These are phyloP conservation scores for Rhabdornis inornatus DNA, from an alignment of 2,113 vertebrate species.

Conservation along the genomic window DNA sequence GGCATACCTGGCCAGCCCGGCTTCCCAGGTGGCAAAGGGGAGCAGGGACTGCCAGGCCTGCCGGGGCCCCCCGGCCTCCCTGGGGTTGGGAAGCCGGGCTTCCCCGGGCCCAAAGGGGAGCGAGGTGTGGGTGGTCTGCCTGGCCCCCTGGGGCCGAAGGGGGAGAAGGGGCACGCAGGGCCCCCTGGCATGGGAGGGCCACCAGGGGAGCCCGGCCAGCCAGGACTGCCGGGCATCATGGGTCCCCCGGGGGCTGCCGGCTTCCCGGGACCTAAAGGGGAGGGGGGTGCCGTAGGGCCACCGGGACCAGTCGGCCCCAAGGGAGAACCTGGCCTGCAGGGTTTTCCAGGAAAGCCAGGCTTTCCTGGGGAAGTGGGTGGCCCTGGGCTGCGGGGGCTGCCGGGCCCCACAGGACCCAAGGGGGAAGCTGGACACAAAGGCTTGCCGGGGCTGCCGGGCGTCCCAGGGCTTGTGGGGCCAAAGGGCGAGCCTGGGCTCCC, in stretches of 20 bases:
- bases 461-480: slow-evolving; percentile 77
- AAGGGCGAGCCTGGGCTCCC: slow-evolving; percentile 84
- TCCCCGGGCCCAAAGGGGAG: slow-evolving; percentile 88
- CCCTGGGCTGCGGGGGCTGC: slow-evolving; percentile 84
- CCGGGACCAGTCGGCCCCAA: slow-evolving; percentile 83
- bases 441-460: slow-evolving; percentile 81
- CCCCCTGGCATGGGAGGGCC: slow-evolving; percentile 82
- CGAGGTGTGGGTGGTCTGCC: slow-evolving; percentile 83
- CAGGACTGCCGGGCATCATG: slow-evolving; percentile 85
- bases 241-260: slow-evolving; percentile 84
- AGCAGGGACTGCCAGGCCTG: slow-evolving; percentile 86
- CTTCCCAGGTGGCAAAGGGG: slow-evolving; percentile 87
- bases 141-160: slow-evolving; percentile 83
- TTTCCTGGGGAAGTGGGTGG: slow-evolving; percentile 83
- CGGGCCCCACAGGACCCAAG: slow-evolving; percentile 87
- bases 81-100: slow-evolving; percentile 89
- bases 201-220: slow-evolving; percentile 82
- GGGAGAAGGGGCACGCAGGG: slow-evolving; percentile 86
- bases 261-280: slow-evolving; percentile 89
- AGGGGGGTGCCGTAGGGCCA: slow-evolving; percentile 78
- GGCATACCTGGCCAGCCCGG: slow-evolving; percentile 91
- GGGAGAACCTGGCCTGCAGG: slow-evolving; percentile 84
- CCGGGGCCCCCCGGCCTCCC: slow-evolving; percentile 85
- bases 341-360: slow-evolving; percentile 86
- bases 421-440: slow-evolving; percentile 86